phyloP scores from a whole-genome alignment of 2,888 invertebrate species.

The Resseliella maxima region DNA sequence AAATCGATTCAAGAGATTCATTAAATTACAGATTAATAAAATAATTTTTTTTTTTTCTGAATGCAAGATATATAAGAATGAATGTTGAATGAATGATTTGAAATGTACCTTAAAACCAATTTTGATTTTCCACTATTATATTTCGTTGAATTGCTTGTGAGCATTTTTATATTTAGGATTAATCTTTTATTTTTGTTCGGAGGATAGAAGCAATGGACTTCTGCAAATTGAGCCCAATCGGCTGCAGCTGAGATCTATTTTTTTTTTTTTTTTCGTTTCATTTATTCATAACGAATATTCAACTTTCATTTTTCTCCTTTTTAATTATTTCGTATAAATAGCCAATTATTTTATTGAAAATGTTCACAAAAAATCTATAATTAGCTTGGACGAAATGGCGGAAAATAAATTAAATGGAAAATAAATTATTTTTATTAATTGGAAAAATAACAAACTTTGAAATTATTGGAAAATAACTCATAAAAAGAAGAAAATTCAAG shows the following conservation, averaged over 20 bases:
- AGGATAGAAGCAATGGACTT: not conserved
- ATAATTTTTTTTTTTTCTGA: slow-evolving; percentile 51
- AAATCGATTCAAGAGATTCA: not conserved
- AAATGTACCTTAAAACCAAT: not conserved
- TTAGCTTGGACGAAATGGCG: not conserved
- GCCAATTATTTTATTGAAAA: not conserved
- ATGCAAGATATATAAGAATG: not conserved
- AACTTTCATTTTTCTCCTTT: not conserved
- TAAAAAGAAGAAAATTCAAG: not conserved
- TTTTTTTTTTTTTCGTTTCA: not conserved
- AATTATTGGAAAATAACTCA: too few species aligned
- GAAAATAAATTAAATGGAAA: not conserved
- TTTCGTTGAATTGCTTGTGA: not conserved
- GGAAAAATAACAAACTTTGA: too few species aligned
- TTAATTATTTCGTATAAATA: not conserved
- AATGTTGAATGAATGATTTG: slow-evolving; percentile 24
- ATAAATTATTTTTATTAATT: not conserved
- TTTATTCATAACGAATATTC: not conserved
- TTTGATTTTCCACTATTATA: not conserved
- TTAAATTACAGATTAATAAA: slow-evolving; percentile 3
- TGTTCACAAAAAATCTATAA: slow-evolving; percentile 1
- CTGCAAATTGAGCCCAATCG: not conserved
- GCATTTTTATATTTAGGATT: not conserved
- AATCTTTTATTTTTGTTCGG: not conserved
- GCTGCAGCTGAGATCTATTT: not conserved